phyloP scores from a whole-genome alignment of 2,797 vertebrate species.

The Danio kyathit region DNA sequence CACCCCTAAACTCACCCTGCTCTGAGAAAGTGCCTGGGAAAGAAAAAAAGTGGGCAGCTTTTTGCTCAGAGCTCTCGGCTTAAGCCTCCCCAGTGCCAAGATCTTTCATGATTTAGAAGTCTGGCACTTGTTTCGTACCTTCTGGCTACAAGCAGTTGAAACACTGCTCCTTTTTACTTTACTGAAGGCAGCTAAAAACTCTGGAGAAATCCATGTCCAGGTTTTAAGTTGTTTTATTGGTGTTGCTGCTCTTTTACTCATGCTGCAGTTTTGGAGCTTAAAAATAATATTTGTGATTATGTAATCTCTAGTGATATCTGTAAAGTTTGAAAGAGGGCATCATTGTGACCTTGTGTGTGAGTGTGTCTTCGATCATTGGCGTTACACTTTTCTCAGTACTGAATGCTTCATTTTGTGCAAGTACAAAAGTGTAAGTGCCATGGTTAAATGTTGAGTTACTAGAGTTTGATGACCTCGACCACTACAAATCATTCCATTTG shows the following conservation, averaged over 20 bases:
- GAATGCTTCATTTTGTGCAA: constrained; percentile 36
- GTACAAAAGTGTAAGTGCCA: constrained; percentile 10
- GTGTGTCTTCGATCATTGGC: constrained; percentile 23
- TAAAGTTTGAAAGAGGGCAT: constrained; percentile 74
- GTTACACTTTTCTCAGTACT: constrained; percentile 16
- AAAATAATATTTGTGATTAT: constrained; percentile 78
- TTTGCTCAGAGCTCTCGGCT: constrained; percentile 79
- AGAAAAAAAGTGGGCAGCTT: constrained; percentile 78
- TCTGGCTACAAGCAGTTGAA: constrained; percentile 81
- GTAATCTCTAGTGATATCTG: constrained; percentile 74
- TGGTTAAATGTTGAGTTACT: constrained; percentile 4
- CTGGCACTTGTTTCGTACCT: constrained; percentile 80
- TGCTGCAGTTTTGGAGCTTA: constrained; percentile 68
- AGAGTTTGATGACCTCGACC: background rate
- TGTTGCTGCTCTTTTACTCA: constrained; percentile 62
- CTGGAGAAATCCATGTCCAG: constrained; percentile 76
- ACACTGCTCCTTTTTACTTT: constrained; percentile 70
- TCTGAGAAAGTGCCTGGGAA: constrained; percentile 59
- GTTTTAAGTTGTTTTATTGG: constrained; percentile 61
- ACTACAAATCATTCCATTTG: background rate
- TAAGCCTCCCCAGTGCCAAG: constrained; percentile 79
- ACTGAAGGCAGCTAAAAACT: constrained; percentile 76
- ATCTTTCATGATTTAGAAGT: constrained; percentile 84
- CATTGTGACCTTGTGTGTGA: constrained; percentile 44
- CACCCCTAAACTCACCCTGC: constrained; percentile 58